Conservation (phyloP, 2,797 vertebrate genomes). For the Chaenodraco wilsoni region DNA sequence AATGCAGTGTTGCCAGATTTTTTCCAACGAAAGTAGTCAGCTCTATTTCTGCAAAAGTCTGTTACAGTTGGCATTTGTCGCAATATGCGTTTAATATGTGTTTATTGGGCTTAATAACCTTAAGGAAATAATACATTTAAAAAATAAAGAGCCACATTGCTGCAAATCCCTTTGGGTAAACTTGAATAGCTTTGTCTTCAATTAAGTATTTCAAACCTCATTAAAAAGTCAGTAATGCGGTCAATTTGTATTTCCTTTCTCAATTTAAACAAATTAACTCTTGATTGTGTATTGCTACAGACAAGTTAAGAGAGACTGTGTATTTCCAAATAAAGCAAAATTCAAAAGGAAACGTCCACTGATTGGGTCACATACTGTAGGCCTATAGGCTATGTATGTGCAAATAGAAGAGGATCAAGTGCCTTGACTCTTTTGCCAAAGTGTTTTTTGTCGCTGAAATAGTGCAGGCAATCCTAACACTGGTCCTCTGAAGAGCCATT, state of each 20-base stretch:
- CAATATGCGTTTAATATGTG: too few relatives aligned
- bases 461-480: background rate
- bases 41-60: too few relatives aligned
- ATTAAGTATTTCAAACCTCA: too few relatives aligned
- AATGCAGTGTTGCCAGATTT: too few relatives aligned
- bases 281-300: constrained; percentile 1
- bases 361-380: background rate
- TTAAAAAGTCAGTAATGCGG: background rate
- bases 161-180: too few relatives aligned
- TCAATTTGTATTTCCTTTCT: constrained; percentile 9
- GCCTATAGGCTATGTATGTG: constrained; percentile 2
- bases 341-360: constrained; percentile 3
- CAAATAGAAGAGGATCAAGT: constrained; percentile 10
- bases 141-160: too few relatives aligned
- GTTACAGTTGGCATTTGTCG: too few relatives aligned
- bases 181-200: too few relatives aligned
- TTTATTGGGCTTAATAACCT: too few relatives aligned
- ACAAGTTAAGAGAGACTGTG: constrained; percentile 8
- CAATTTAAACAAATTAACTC: background rate
- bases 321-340: constrained; percentile 13
- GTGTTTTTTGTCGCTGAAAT: constrained; percentile 13
- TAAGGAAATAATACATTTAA: too few relatives aligned
- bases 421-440: background rate
- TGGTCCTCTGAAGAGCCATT: constrained; percentile 23
- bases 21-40: too few relatives aligned